Evolutionary conservation across 2,113 vertebrate genomes (phyloP), one percentile per base, ranked within the genome.

Genomic region (Smithornis capensis): DNA sequence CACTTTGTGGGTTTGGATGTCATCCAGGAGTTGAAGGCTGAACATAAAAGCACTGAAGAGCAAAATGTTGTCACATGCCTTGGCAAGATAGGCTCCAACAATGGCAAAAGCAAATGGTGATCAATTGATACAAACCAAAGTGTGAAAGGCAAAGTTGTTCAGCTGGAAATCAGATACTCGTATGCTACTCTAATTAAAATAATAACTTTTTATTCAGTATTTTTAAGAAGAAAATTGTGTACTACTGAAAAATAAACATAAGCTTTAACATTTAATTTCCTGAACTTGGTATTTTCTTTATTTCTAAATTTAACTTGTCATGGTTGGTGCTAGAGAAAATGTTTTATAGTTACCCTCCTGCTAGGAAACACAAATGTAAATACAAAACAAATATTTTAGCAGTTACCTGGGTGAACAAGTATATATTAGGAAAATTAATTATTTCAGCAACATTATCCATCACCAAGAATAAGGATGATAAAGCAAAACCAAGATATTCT

Each of bases 401-500:
- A 90, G 56, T 80, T 88, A 65, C 31, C 10, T 69, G 23, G 0
- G 8, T 65, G 15, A 83, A 68, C 19, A 16, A 55, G n/a, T 76
- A 35, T 85, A 33, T 88, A 86, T 44, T 52, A 56, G 27, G 14
- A 96, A 97, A 97, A 96, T 59, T 73, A 92, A 95, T 96, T 94
- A 38, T 92, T 85, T 93, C 69, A 94, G 27, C 31, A 96, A 87
- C 81, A 60, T 97, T 95, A 90, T 91, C 69, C 60, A 67, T 55
- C 40, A 86, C 37, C 4, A 18, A 93, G 91, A 96, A 70, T 49
- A n/a, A 92, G 88, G 44, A 24, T 94, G 83, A 95, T 96, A 87
- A 97, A 96, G 87, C 37, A 92, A 94, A 97, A 70, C 50, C 42
- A 87, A 87, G 37, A 83, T 52, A 52, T 94, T 96, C 95, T 90